Conservation (phyloP, 1,140 invertebrate genomes). For the Parapsyche elsis region DNA sequence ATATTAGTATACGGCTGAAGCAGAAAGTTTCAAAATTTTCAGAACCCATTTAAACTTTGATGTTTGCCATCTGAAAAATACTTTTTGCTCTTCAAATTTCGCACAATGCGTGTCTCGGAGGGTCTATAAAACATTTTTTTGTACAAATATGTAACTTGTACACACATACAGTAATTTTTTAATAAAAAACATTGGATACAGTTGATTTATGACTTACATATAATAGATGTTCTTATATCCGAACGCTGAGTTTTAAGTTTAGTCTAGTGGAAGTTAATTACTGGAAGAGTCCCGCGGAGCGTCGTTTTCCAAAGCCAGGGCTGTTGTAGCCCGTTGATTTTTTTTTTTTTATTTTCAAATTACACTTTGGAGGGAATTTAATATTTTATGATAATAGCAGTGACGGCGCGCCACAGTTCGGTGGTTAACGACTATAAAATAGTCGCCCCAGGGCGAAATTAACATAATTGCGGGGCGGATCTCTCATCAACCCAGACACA, state of each 20-base stretch:
- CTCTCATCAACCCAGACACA: neutral
- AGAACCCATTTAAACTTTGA: neutral
- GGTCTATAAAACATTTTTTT: constrained; percentile 12
- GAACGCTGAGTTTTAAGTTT: no score
- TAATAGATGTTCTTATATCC: neutral
- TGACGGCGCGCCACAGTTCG: constrained; percentile 30
- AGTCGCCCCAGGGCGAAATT: constrained; percentile 30
- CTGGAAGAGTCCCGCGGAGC: neutral
- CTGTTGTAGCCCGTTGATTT: neutral
- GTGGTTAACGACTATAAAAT: constrained; percentile 42
- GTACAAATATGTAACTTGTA: neutral
- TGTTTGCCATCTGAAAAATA: neutral
- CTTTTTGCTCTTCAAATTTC: neutral
- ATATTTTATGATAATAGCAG: constrained; percentile 26
- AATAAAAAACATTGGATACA: no score
- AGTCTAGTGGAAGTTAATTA: neutral
- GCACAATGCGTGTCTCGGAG: neutral
- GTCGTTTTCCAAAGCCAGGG: neutral
- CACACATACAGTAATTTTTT: neutral
- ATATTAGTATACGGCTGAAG: no score
- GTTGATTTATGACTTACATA: neutral
- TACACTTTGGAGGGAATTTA: neutral
- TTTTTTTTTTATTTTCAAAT: neutral
- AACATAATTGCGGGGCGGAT: constrained; percentile 30
- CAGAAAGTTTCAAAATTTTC: no score